These are phyloP conservation scores for Xenops minutus DNA, from an alignment of 2,797 vertebrate species.

Conservation along the genomic window DNA sequence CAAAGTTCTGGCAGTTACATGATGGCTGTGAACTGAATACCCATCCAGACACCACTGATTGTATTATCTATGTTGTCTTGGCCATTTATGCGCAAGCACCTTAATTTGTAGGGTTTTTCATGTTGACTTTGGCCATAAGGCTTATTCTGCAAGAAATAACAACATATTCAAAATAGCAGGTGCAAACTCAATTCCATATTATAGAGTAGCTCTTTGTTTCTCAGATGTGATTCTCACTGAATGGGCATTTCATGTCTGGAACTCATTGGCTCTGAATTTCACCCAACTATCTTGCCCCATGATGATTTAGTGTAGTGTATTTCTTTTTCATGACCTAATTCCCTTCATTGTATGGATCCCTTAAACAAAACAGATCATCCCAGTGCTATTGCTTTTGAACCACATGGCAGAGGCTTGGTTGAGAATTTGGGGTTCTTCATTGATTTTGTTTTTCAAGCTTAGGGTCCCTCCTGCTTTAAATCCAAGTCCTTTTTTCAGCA, in stretches of 20 bases:
- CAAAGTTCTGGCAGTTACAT: not conserved
- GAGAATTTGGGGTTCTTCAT: not conserved
- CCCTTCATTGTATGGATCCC: not conserved
- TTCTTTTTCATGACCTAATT: not conserved
- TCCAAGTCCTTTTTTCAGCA: not conserved
- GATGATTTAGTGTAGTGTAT: not conserved
- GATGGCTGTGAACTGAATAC: not conserved
- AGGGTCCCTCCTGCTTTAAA: not conserved
- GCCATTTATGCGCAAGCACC: not conserved
- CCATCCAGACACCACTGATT: not conserved
- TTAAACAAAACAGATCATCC: not conserved
- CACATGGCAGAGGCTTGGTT: not conserved
- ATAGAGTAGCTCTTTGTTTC: not conserved
- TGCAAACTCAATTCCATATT: not conserved
- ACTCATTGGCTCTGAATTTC: not conserved
- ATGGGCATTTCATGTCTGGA: not conserved
- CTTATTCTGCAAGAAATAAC: not conserved
- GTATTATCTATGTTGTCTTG: not conserved
- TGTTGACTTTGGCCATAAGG: not conserved
- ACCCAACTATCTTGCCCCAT: not conserved
- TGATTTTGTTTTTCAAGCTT: not conserved
- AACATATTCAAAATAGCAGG: not conserved
- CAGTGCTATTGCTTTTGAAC: not conserved
- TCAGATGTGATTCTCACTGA: not conserved
- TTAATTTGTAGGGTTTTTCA: not conserved